These are phyloP conservation scores for Aspiorhynchus laticeps DNA, from an alignment of 2,113 vertebrate genomes.

Conservation along the genomic window DNA sequence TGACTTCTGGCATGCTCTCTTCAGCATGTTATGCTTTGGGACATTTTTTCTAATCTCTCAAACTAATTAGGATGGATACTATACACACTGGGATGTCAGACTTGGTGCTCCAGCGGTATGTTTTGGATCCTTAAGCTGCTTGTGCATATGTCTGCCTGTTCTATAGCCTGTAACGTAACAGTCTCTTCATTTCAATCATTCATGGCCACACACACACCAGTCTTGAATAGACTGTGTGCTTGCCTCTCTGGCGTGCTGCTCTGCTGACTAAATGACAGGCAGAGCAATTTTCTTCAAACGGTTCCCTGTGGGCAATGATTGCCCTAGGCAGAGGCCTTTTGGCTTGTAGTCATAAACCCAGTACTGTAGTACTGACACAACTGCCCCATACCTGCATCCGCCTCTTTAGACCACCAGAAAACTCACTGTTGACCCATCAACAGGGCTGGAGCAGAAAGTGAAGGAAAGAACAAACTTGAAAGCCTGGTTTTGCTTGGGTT, in stretches of 20 bases:
- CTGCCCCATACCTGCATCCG: neutral
- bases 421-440: slow-evolving; percentile 1
- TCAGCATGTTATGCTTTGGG: neutral
- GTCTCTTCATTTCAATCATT: slow-evolving; percentile 37
- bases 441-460: neutral
- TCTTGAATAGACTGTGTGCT: slow-evolving; percentile 11
- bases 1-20: neutral
- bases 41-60: neutral
- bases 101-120: neutral
- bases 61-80: neutral
- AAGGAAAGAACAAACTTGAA: neutral
- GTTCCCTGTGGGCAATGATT: slow-evolving; percentile 34
- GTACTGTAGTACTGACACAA: neutral
- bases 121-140: neutral
- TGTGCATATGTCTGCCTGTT: neutral
- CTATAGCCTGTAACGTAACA: neutral
- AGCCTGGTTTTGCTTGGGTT: slow-evolving; percentile 33
- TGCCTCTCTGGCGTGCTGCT: neutral
- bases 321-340: slow-evolving; percentile 25
- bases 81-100: neutral
- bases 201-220: slow-evolving; percentile 7
- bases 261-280: slow-evolving; percentile 25
- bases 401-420: neutral
- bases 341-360: neutral
- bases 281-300: slow-evolving; percentile 26